Base-by-base conservation (phyloP, 2,113 vertebrate genomes). In the Tragulus kanchil region DNA sequence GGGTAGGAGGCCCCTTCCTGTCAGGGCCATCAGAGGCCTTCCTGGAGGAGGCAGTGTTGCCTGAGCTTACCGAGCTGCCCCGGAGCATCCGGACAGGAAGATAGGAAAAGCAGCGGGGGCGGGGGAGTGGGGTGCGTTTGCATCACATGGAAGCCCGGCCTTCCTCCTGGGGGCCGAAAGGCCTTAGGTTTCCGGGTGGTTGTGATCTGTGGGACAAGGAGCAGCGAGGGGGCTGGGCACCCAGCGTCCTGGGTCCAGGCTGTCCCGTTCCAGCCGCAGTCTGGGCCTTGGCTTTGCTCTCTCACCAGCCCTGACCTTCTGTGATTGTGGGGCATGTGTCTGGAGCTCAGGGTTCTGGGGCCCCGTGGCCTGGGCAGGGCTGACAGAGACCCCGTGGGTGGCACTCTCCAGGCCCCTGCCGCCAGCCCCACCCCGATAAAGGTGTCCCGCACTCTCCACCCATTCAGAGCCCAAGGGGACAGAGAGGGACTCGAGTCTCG, bases 351-450 rank as follows among this genome's bases (percentile, higher is more conserved):
- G 16, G 11, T n/a, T 67, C 61, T 4, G 12, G 36, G 71, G 23
- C 13, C 89, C n/a, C 9, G 7, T 0, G 0, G 50, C 73, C 16
- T 13, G 31, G 79, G 28, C 42, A n/a, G 78, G 42, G 25, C 69
- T n/a, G 16, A 4, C 2, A 4, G 82, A 71, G 69, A 26, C 23
- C 3, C 36, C 1, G 1, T 52, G 45, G 31, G 75, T 15, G 4
- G 31, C 26, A 52, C 36, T 31, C 50, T 78, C 62, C 17, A 4
- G 67, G 42, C 26, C 84, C 69, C 52, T 6, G 11, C 65, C 3
- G 4, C 64, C 8, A 0, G 16, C 25, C 17, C 11, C 6, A 3
- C 75, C 19, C 25, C 12, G 1, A 14, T 3, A 28, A 14, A 4
- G 52, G 78, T 11, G 54, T 7, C 50, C 48, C 14, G 3, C 54